Base-by-base conservation (phyloP, 2,797 vertebrate genomes). In the Muraenolepis orangiensis region DNA sequence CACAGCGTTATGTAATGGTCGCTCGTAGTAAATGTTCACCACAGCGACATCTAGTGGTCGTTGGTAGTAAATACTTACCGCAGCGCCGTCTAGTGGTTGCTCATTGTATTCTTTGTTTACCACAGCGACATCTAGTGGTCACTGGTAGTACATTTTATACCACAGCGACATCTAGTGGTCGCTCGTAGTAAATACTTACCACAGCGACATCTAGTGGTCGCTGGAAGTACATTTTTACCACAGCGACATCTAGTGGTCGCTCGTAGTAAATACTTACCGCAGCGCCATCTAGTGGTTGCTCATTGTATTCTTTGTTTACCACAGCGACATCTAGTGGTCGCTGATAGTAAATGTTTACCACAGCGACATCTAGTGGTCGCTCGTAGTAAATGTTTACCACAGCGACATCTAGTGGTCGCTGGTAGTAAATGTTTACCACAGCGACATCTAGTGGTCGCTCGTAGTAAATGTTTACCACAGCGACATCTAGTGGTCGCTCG, bases 401-500 rank as follows among this genome's bases (percentile, higher is more conserved):
- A n/a, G n/a, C n/a, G n/a, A n/a, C n/a, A n/a, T n/a, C n/a, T n/a
- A n/a, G n/a, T n/a, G n/a, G n/a, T n/a, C n/a, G n/a, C n/a, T n/a
- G n/a, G n/a, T n/a, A n/a, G n/a, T n/a, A 75, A 77, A 73, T 86
- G 78, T 57, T 57, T 11, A 57, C 1, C 84, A 80, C 78, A 76
- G 77, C 73, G 81, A 88, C n/a, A n/a, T n/a, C n/a, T n/a, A n/a
- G n/a, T n/a, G n/a, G n/a, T n/a, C n/a, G n/a, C n/a, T n/a, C n/a
- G n/a, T n/a, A n/a, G n/a, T n/a, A 75, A 77, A 73, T 86, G 78
- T 57, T 57, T 11, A 57, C 1, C 84, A 80, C 78, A 76, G 34
- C 67, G 30, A 86, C 87, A 91, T 90, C 85, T 90, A 86, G 87
- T 86, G 89, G 87, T 78, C 85, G 66, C 46, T 74, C 29, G 26